phyloP scores from a whole-genome alignment of 2,113 vertebrate species.

The Chiloscyllium plagiosum region DNA sequence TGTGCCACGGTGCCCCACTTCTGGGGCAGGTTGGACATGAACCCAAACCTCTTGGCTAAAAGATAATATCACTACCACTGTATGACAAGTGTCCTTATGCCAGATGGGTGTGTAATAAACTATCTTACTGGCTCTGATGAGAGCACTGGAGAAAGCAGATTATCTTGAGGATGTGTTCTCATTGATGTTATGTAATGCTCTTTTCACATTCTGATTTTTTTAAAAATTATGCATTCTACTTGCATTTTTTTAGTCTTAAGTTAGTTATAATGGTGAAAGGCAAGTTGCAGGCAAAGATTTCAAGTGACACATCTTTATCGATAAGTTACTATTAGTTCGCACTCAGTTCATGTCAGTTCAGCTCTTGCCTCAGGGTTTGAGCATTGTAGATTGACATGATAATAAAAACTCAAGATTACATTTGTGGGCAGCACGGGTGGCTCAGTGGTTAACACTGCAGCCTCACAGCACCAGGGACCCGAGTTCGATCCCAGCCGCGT shows the following conservation, averaged over 20 bases:
- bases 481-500: too few relatives aligned
- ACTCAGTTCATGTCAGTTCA: not conserved
- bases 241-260: not conserved
- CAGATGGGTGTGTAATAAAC: not conserved
- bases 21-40: too few relatives aligned
- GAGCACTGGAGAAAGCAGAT: not conserved
- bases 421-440: too few relatives aligned
- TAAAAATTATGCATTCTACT: slow-evolving; percentile 22
- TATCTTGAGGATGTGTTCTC: not conserved
- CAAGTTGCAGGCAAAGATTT: not conserved
- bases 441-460: too few relatives aligned
- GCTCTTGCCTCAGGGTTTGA: not conserved
- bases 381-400: not conserved
- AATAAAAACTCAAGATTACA: too few relatives aligned
- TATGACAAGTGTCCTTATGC: too few relatives aligned
- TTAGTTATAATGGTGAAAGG: not conserved
- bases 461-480: too few relatives aligned
- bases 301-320: not conserved
- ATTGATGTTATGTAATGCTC: not conserved
- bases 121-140: not conserved
- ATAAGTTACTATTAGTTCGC: not conserved
- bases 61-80: too few relatives aligned
- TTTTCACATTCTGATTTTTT: not conserved
- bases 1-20: too few relatives aligned
- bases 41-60: too few relatives aligned